phyloP scores from a whole-genome alignment of 2,888 invertebrate species.

The Acanthosepion esculentum region DNA sequence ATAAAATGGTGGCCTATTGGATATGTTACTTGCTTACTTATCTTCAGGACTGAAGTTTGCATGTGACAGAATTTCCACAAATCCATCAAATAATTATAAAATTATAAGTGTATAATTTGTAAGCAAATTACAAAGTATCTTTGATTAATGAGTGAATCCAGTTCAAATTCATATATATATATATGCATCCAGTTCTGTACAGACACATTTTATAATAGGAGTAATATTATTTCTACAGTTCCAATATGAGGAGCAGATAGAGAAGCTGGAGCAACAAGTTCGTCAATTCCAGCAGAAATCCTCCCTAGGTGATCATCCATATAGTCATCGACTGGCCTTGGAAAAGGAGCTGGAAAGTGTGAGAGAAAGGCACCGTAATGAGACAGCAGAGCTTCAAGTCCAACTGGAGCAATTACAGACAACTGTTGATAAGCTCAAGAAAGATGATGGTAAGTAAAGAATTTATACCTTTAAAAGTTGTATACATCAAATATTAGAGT shows the following conservation, averaged over 20 bases:
- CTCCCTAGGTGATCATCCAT: conserved; percentile 62
- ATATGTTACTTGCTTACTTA: too few species aligned
- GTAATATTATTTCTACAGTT: conserved; percentile 58
- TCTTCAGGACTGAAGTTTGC: too few species aligned
- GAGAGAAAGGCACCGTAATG: conserved; percentile 65
- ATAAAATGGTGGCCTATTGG: too few species aligned
- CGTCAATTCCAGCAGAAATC: conserved; percentile 54
- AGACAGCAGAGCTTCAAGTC: conserved; percentile 65
- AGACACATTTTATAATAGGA: not conserved
- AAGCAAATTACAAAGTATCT: too few species aligned
- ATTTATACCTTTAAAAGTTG: not conserved
- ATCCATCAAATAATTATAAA: too few species aligned
- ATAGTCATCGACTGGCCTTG: conserved; percentile 68
- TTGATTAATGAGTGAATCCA: too few species aligned
- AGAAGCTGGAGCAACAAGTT: conserved; percentile 68
- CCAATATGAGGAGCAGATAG: conserved; percentile 72
- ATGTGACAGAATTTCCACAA: too few species aligned
- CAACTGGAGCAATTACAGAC: conserved; percentile 62
- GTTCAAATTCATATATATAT: not conserved
- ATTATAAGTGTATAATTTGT: too few species aligned
- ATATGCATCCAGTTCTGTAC: not conserved
- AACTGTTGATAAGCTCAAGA: not conserved
- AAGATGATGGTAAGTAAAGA: not conserved
- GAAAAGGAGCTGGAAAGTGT: conserved; percentile 70
- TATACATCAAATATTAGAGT: not conserved